Evolutionary conservation across 2,113 vertebrate species (phyloP), one percentile per base, ranked within the genome.

Genomic region (Rhabdomys dilectus): DNA sequence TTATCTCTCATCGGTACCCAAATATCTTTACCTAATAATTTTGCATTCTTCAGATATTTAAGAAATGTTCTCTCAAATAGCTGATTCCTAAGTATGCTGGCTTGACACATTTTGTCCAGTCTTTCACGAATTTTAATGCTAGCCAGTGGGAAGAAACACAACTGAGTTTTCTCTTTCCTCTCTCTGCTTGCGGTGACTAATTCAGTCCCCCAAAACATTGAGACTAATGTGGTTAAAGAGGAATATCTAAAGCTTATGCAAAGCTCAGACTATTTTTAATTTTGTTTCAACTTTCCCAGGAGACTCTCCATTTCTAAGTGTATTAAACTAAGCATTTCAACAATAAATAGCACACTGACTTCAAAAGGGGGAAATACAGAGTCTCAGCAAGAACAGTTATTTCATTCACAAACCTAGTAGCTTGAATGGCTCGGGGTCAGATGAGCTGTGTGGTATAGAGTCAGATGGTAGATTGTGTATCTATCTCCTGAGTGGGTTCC

Each of bases 211-310:
- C 70, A 90, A 88, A 96, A 91, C 75, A 94, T 68, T 80, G 56
- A 56, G 51, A 93, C 64, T 92, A 89, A 97, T 89, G 91, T n/a
- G 60, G 87, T 92, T 96, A 68, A 84, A 94, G 53, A 96, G 66
- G 95, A 95, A 90, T 60, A 73, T 91, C 81, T 81, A 45, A 95
- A 87, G 93, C 58, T 91, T 77, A 96, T 95, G 73, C 68, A n/a
- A 86, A 70, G 81, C 93, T 96, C 76, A 64, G 82, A 95, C 82
- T 96, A 78, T 88, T 94, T 95, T 91, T 89, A 97, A 96, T 96
- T 97, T 96, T 53, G 26, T 96, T 96, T 87, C 93, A 73, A 84
- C 26, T 95, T 91, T 97, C 94, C 94, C 95, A 70, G 1, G 95
- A 96, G 93, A 86, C 7, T 17, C 56, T 75, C 45, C 19, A 45